Conservation (phyloP, 2,113 vertebrate genomes). For the Lates calcarifer region DNA sequence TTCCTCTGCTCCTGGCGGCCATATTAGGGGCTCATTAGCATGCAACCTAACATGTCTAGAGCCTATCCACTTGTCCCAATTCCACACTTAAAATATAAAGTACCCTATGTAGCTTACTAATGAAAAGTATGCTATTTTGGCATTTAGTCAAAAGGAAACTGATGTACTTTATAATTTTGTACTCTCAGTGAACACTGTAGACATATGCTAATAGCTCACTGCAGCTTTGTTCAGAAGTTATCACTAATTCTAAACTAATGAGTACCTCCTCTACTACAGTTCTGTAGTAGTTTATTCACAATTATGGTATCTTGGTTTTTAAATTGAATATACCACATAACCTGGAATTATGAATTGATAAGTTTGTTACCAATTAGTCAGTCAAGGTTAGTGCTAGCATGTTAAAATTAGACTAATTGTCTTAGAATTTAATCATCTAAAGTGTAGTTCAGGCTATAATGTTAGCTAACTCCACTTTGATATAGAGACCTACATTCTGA, state of each 20-base stretch:
- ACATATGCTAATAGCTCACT: background rate
- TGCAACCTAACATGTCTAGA: background rate
- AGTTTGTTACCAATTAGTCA: no score
- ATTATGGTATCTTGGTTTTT: background rate
- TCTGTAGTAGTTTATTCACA: background rate
- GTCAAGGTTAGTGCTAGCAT: background rate
- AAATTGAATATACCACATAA: no score
- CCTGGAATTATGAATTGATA: no score
- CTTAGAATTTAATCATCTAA: background rate
- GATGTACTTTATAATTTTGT: background rate
- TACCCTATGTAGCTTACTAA: background rate
- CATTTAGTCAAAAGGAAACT: background rate
- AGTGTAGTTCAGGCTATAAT: background rate
- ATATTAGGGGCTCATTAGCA: background rate
- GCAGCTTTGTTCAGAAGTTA: background rate
- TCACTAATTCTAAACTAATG: background rate
- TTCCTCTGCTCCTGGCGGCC: background rate
- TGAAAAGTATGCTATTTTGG: background rate
- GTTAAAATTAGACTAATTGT: background rate
- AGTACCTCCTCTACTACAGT: no score
- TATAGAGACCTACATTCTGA: background rate
- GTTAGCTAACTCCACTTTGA: background rate
- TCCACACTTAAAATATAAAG: background rate
- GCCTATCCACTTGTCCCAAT: background rate
- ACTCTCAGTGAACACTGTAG: background rate